Conservation (phyloP, 2,113 vertebrate genomes). For the Apistogramma diplotaenia region DNA sequence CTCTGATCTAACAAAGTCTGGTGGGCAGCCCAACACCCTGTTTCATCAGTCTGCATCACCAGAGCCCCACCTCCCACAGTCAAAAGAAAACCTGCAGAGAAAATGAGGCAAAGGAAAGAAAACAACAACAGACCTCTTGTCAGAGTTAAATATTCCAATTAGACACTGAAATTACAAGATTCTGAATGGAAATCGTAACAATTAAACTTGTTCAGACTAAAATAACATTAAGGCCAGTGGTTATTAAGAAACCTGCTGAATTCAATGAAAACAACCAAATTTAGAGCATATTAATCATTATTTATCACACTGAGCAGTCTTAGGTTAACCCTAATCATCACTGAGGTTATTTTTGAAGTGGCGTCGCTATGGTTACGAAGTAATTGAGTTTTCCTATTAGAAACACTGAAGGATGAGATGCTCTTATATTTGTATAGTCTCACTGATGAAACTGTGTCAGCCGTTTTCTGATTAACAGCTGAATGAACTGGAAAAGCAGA, state of each 20-base stretch:
- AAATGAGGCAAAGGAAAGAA: background rate
- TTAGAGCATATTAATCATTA: background rate
- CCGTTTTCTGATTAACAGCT: background rate
- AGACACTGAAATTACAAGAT: background rate
- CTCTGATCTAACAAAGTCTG: slow-evolving; percentile 22
- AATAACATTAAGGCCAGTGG: background rate
- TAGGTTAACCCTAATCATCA: background rate
- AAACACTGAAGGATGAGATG: background rate
- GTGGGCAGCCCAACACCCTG: background rate
- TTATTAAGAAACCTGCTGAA: background rate
- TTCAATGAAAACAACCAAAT: background rate
- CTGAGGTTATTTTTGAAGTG: background rate
- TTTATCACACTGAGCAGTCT: background rate
- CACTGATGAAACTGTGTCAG: background rate
- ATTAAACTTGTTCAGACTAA: background rate
- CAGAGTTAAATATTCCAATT: background rate
- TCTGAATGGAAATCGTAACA: background rate
- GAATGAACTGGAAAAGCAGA: too few relatives aligned
- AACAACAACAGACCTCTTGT: too few relatives aligned
- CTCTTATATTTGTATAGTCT: background rate
- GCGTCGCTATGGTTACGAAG: background rate
- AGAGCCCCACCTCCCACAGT: background rate
- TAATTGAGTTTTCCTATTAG: background rate
- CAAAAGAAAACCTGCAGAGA: background rate
- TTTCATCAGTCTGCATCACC: slow-evolving; percentile 39